phyloP scores from a whole-genome alignment of 1,140 invertebrate species.

The Amphibalanus amphitrite region DNA sequence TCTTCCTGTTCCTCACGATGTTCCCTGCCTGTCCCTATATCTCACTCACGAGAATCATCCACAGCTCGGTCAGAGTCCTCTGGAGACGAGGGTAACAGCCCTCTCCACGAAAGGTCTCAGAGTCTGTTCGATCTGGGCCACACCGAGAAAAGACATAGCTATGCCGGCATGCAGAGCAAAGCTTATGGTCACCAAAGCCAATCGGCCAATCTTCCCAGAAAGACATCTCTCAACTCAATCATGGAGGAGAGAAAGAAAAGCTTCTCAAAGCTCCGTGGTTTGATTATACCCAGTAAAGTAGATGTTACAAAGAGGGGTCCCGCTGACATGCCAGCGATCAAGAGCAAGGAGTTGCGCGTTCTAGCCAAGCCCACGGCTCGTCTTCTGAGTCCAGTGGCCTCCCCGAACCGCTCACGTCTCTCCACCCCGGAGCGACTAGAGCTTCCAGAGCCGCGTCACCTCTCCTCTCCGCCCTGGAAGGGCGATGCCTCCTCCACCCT shows the following conservation, averaged over 20 bases:
- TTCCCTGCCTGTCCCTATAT: too few species aligned
- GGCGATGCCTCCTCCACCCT: not conserved
- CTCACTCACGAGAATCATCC: too few species aligned
- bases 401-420: not conserved
- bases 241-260: slow-evolving; percentile 54
- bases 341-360: slow-evolving; percentile 30
- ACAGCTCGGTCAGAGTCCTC: too few species aligned
- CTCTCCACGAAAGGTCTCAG: slow-evolving; percentile 27
- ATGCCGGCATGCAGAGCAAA: slow-evolving; percentile 12
- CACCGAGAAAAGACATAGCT: slow-evolving; percentile 19
- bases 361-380: not conserved
- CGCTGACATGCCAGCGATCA: slow-evolving; percentile 59
- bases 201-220: slow-evolving; percentile 17
- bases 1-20: too few species aligned
- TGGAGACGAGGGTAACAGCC: too few species aligned
- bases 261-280: slow-evolving; percentile 60
- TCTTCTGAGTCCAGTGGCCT: slow-evolving; percentile 18
- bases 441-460: slow-evolving; percentile 18
- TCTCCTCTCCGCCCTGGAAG: slow-evolving; percentile 29
- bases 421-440: slow-evolving; percentile 5
- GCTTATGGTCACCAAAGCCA: slow-evolving; percentile 30
- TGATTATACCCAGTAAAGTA: slow-evolving; percentile 56
- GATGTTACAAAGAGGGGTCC: slow-evolving; percentile 25
- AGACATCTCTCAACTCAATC: slow-evolving; percentile 17
- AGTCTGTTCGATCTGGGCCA: slow-evolving; percentile 31